Evolutionary conservation across 2,888 invertebrate species (phyloP).

Genomic region (Nomada fabriciana): DNA sequence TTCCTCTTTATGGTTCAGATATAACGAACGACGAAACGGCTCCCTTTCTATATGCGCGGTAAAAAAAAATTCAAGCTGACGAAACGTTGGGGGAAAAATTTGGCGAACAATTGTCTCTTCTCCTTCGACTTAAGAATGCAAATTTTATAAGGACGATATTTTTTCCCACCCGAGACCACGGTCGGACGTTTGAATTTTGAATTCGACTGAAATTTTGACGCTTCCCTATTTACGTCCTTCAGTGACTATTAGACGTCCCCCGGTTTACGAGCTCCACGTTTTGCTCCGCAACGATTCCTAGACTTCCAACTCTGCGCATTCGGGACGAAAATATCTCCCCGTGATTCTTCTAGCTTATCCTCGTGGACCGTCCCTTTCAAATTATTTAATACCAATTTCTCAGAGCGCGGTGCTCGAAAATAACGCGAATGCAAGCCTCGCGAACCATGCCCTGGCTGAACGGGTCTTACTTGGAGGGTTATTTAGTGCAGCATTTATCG

Average conservation of each 20-base stretch:
- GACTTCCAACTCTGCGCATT: not conserved
- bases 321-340: not conserved
- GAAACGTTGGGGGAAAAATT: not conserved
- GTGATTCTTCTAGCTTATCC: not conserved
- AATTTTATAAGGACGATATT: not conserved
- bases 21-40: not conserved
- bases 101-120: not conserved
- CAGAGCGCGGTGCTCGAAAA: conserved; percentile 17
- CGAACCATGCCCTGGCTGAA: not conserved
- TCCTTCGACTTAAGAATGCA: no score
- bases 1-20: conserved; percentile 17
- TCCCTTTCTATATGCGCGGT: not conserved
- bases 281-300: not conserved
- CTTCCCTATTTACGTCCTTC: no score
- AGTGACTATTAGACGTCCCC: not conserved
- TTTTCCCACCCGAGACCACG: no score
- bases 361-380: not conserved
- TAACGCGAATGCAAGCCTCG: conserved; percentile 9
- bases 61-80: conserved; percentile 12
- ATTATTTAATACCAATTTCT: conserved; percentile 44
- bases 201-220: no score
- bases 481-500: conserved; percentile 64
- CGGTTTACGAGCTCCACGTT: not conserved
- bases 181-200: no score
- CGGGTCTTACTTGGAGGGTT: conserved; percentile 36